Percentiles rank a stretch among this genome's conserved stretches.
These are phyloP conservation scores for Leptestheria dahalacensis DNA, from an alignment of 1,140 invertebrate species.

Conservation along the genomic window DNA sequence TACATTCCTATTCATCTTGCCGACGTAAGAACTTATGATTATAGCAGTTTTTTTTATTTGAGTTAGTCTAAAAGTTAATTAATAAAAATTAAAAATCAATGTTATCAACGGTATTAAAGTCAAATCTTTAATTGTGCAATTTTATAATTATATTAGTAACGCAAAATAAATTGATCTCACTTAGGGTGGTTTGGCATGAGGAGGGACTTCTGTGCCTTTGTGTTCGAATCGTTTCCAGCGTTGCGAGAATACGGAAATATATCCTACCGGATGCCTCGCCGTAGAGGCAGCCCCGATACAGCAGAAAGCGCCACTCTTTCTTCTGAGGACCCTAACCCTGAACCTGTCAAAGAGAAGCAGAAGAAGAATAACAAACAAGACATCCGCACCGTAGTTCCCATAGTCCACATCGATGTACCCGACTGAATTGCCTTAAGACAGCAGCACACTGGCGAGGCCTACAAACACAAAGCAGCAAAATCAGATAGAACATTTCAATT, in stretches of 20 bases:
- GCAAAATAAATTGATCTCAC: neutral
- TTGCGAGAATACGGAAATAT: slow-evolving; percentile 97
- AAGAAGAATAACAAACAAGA: slow-evolving; percentile 56
- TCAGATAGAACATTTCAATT: no score
- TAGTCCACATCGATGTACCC: slow-evolving; percentile 73
- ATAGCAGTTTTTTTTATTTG: no score
- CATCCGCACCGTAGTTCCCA: slow-evolving; percentile 58
- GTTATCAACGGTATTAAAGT: no score
- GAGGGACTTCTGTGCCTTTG: slow-evolving; percentile 92
- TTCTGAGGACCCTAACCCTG: slow-evolving; percentile 30
- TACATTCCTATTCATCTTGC: no score
- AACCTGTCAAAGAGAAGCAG: slow-evolving; percentile 36
- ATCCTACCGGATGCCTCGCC: slow-evolving; percentile 55
- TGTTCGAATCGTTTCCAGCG: slow-evolving; percentile 78
- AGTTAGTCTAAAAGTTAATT: no score
- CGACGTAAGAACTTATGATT: no score
- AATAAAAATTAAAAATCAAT: no score
- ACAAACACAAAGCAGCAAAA: no score
- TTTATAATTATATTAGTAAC: slow-evolving; percentile 20
- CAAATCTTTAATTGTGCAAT: no score
- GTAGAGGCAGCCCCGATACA: slow-evolving; percentile 29
- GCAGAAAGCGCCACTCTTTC: slow-evolving; percentile 30
- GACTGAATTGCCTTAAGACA: slow-evolving; percentile 60
- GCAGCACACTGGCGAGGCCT: no score
- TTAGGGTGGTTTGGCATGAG: slow-evolving; percentile 97